phyloP scores from a whole-genome alignment of 2,797 vertebrate species.

The Perodicticus potto region DNA sequence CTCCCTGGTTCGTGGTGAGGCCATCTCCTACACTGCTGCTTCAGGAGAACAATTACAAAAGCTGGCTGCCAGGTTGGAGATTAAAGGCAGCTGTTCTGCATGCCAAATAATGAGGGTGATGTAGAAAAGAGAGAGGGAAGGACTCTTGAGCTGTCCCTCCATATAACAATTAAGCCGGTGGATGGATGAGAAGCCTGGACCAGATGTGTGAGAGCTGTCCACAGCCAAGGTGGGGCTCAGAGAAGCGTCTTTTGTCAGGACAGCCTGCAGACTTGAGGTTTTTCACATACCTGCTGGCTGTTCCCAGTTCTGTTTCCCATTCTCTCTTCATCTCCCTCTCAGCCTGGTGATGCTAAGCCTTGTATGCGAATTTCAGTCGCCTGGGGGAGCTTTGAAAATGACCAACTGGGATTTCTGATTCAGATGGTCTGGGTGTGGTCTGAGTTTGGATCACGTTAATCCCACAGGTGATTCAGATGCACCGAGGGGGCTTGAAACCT shows the following conservation, averaged over 20 bases:
- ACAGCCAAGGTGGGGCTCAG: background rate
- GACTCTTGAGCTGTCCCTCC: background rate
- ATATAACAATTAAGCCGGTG: background rate
- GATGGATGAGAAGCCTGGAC: background rate
- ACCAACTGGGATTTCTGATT: background rate
- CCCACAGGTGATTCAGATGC: background rate
- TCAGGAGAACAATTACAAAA: background rate
- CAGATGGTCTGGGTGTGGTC: background rate
- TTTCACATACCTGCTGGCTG: background rate
- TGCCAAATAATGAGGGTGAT: too few relatives aligned
- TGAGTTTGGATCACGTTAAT: background rate
- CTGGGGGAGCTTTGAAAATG: background rate
- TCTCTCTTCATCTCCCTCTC: background rate
- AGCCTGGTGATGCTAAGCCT: background rate
- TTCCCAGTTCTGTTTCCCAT: background rate
- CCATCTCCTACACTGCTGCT: background rate
- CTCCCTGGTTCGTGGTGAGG: background rate
- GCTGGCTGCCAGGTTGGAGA: conserved; percentile 16
- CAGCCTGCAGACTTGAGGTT: background rate
- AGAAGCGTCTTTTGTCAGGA: background rate
- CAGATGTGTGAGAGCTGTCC: background rate
- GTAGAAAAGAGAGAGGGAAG: background rate
- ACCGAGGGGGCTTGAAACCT: background rate
- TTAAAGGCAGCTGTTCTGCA: background rate
- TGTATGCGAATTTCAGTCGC: background rate